phyloP scores from a whole-genome alignment of 2,113 vertebrate genomes.

The Albula glossodonta region DNA sequence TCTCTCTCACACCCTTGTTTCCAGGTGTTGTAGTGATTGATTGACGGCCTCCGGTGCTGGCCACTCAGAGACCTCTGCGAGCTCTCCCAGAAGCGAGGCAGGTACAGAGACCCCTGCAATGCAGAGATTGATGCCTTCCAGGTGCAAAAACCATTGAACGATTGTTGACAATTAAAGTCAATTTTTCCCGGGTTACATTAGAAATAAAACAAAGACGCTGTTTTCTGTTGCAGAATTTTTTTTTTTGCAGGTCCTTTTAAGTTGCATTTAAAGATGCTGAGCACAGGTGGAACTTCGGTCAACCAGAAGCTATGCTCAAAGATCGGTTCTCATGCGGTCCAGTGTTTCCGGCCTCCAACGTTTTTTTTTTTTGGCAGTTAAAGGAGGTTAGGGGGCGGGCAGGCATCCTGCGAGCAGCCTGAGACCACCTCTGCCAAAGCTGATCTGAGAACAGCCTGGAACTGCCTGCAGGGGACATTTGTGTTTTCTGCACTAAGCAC shows the following conservation, averaged over 20 bases:
- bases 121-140: slow-evolving; percentile 1
- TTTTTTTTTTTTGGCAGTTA: too few species aligned
- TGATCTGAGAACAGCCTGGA: not conserved
- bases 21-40: not conserved
- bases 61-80: not conserved
- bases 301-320: not conserved
- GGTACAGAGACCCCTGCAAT: not conserved
- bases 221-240: not conserved
- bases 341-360: not conserved
- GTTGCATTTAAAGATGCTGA: not conserved
- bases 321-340: not conserved
- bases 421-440: not conserved
- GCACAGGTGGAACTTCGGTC: not conserved
- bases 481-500: not conserved
- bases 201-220: not conserved
- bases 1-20: not conserved
- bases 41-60: not conserved
- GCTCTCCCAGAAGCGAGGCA: not conserved
- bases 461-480: not conserved
- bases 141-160: not conserved
- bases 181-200: not conserved
- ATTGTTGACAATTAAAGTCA: not conserved
- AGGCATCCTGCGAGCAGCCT: not conserved
- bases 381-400: not conserved
- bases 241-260: not conserved